These are phyloP conservation scores for Spheniscus humboldti DNA, from an alignment of 2,797 vertebrate species.

Conservation along the genomic window DNA sequence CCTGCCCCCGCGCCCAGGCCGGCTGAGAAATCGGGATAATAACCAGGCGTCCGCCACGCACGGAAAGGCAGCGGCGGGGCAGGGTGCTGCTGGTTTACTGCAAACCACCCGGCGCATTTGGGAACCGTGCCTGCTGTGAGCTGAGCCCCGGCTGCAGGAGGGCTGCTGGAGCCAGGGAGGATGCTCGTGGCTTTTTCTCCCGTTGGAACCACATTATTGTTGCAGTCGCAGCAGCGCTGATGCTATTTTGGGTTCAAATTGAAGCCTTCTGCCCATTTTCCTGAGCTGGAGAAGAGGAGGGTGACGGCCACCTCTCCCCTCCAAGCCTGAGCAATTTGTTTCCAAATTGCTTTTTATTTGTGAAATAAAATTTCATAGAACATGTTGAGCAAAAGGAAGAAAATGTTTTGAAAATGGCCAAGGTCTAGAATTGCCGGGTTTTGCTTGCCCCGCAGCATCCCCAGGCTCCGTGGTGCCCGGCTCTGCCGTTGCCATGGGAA, in stretches of 20 bases:
- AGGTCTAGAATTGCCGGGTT: rapidly evolving
- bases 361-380: rapidly evolving
- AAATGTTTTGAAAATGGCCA: rapidly evolving
- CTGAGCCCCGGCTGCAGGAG: not conserved
- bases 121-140: not conserved
- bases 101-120: rapidly evolving
- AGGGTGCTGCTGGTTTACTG: not conserved
- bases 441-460: not conserved
- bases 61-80: not conserved
- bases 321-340: rapidly evolving
- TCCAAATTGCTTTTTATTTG: not conserved
- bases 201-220: rapidly evolving
- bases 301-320: rapidly evolving
- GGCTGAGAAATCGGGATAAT: not conserved
- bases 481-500: slow-evolving; percentile 40
- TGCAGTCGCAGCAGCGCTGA: rapidly evolving
- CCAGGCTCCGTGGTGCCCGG: not conserved
- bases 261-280: not conserved
- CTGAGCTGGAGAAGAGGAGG: not conserved
- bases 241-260: not conserved
- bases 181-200: not conserved
- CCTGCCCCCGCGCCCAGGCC: not conserved
- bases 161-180: not conserved
- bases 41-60: rapidly evolving
- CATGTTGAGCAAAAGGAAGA: not conserved